These are phyloP conservation scores for Calliopsis andreniformis DNA, from an alignment of 1,140 invertebrate genomes.

Conservation along the genomic window DNA sequence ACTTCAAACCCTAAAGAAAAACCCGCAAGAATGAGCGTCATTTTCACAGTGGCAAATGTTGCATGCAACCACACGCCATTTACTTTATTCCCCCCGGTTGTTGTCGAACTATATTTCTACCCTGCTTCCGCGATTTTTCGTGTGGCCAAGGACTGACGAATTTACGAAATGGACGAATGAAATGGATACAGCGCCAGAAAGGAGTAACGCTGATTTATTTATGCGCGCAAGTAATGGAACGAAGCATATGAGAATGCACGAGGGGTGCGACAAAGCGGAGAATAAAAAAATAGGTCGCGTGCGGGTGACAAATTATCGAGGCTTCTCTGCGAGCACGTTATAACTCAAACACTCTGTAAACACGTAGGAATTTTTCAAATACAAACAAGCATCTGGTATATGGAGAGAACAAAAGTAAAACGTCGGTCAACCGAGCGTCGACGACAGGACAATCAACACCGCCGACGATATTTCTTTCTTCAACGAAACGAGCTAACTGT, in stretches of 20 bases:
- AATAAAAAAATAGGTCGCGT: constrained; percentile 12
- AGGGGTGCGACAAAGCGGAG: background rate
- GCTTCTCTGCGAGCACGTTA: constrained; percentile 15
- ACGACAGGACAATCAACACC: constrained; percentile 5
- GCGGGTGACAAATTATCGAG: constrained; percentile 31
- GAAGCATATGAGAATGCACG: background rate
- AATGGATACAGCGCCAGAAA: constrained; percentile 8
- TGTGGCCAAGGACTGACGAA: background rate
- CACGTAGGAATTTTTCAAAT: constrained; percentile 29
- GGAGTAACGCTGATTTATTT: constrained; percentile 29
- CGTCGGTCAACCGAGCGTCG: constrained; percentile 5
- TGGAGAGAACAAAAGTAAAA: background rate
- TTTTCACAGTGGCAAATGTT: background rate
- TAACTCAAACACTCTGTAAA: constrained; percentile 13
- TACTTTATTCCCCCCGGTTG: background rate
- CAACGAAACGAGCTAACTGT: background rate
- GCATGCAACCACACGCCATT: background rate
- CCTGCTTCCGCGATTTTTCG: background rate
- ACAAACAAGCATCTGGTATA: constrained; percentile 7
- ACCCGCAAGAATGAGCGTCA: background rate
- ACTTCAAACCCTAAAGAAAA: background rate
- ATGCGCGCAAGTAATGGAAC: constrained; percentile 18
- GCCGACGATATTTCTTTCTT: background rate
- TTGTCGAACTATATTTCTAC: background rate
- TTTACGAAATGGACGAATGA: background rate